Conservation (phyloP, 2,888 invertebrate species). For the Fragum whitleyi region DNA sequence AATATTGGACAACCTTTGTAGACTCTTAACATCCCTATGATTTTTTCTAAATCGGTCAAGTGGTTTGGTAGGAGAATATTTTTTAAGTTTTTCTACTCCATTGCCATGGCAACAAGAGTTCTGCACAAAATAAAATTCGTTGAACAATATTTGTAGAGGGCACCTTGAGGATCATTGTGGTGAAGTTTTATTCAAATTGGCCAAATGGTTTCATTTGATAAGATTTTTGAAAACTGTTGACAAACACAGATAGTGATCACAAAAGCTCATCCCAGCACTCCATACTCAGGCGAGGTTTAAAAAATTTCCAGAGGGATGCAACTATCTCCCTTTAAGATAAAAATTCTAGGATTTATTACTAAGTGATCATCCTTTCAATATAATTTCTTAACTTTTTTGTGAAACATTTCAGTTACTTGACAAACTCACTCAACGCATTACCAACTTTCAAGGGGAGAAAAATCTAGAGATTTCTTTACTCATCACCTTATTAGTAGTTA, state of each 20-base stretch:
- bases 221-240: slow-evolving; percentile 20
- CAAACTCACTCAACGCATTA: too few species aligned
- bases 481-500: not conserved
- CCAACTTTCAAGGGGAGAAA: too few species aligned
- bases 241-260: slow-evolving; percentile 12
- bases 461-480: too few species aligned
- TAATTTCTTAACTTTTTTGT: too few species aligned
- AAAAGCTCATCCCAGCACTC: slow-evolving; percentile 24
- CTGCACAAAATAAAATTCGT: not conserved
- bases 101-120: slow-evolving; percentile 31
- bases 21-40: not conserved
- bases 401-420: too few species aligned
- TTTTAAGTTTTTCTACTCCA: slow-evolving; percentile 12
- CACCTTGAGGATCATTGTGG: slow-evolving; percentile 12
- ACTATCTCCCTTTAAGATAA: not conserved
- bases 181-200: slow-evolving; percentile 11
- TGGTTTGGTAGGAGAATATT: slow-evolving; percentile 22
- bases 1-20: not conserved
- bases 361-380: too few species aligned
- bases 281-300: slow-evolving; percentile 26
- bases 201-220: not conserved
- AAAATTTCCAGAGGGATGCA: not conserved
- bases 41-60: not conserved
- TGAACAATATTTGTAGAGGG: slow-evolving; percentile 21
- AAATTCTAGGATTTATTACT: too few species aligned